phyloP scores from a whole-genome alignment of 2,888 invertebrate species.

The Lasioglossum morio region DNA sequence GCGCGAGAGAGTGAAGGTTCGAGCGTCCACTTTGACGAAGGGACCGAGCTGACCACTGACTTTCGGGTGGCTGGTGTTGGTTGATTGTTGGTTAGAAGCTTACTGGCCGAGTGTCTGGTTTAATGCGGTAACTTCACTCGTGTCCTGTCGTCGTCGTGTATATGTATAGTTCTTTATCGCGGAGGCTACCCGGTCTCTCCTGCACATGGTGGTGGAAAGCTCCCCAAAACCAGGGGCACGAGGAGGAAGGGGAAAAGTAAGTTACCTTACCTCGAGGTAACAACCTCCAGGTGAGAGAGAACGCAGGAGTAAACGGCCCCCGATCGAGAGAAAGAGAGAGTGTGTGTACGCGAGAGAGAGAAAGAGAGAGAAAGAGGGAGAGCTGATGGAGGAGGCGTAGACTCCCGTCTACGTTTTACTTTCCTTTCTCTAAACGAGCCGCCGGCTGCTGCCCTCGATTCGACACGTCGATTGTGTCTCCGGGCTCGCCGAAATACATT shows the following conservation, averaged over 20 bases:
- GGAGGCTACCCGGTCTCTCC: slow-evolving; percentile 29
- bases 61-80: slow-evolving; percentile 20
- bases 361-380: slow-evolving; percentile 1
- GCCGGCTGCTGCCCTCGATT: slow-evolving; percentile 74
- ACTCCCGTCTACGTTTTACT: slow-evolving; percentile 66
- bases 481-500: slow-evolving; percentile 56
- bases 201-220: slow-evolving; percentile 74
- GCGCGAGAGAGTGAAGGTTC: background rate
- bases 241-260: slow-evolving; percentile 26
- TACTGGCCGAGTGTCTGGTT: slow-evolving; percentile 63
- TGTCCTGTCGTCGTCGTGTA: slow-evolving; percentile 64
- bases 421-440: slow-evolving; percentile 76
- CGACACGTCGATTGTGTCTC: slow-evolving; percentile 71
- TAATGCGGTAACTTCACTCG: slow-evolving; percentile 58
- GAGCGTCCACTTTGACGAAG: background rate
- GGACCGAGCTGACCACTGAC: slow-evolving; percentile 38
- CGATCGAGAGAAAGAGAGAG: slow-evolving; percentile 7
- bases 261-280: slow-evolving; percentile 57
- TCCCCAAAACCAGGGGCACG: slow-evolving; percentile 74
- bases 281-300: slow-evolving; percentile 61
- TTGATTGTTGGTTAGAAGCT: slow-evolving; percentile 58
- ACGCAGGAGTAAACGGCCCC: slow-evolving; percentile 51
- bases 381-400: slow-evolving; percentile 57
- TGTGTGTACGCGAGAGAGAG: background rate
- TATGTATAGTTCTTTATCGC: slow-evolving; percentile 76